Base-by-base conservation (phyloP, 2,888 invertebrate genomes). In the Caenorhabditis macrosperma region DNA sequence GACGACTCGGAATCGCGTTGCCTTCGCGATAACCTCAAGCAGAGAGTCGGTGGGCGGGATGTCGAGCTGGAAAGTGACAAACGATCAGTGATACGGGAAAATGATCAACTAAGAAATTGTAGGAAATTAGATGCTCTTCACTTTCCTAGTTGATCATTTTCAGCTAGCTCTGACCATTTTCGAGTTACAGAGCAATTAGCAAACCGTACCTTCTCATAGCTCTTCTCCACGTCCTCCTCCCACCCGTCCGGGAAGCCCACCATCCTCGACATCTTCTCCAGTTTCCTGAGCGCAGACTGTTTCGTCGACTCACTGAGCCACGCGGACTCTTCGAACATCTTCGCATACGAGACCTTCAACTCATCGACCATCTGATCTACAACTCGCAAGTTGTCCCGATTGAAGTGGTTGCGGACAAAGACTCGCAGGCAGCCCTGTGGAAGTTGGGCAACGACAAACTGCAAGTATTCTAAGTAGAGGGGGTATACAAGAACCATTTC, bases 221-320 rank as follows among this genome's bases (percentile, higher is more conserved):
- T n/a, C 17, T n/a, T 22, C 6, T 60, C 60, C 41, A 66, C 41
- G n/a, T 10, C 41, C 17, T 64, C 24, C n/a, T 52, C 54, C 26
- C n/a, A 41, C 0, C 48, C 52, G 15, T 63, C 52, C 35, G 63
- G 26, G 22, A 38, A 63, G 0, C 35, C 63, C 10, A 52, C 20
- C 24, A 38, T 28, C 6, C 28, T 41, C 3, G 26, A 28, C 30
- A 57, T 33, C 3, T 33, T 20, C 15, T 30, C 26, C 20, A 67
- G 6, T 17, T 67, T 55, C 10, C 5, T 0, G 1, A 55, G 15
- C 17, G 20, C 9, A 0, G n/a, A 7, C 12, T 30, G 9, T 9
- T 67, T 67, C 0, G 67, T 26, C 28, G 15, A 12, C 12, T 38
- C 5, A 6, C 24, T 10, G 2, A 66, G n/a, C 41, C 41, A 54